A percentile compares a stretch with the other conserved stretches of the same genome.
Evolutionary conservation across 1,140 invertebrate species (phyloP).

Genomic region (Apocrypta bakeri): DNA sequence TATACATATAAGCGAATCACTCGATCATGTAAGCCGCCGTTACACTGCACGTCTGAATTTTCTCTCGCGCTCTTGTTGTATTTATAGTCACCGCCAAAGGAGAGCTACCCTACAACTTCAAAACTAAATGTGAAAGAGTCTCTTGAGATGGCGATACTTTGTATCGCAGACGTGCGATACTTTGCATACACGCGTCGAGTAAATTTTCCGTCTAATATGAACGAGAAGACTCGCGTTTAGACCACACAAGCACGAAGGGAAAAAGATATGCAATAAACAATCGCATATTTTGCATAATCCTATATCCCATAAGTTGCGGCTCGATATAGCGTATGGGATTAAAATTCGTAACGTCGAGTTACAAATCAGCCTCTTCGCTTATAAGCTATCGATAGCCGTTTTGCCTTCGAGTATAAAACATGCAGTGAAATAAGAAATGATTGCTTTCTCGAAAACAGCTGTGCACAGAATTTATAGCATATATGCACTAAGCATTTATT

Average conservation of each 20-base stretch:
- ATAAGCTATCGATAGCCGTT: neutral
- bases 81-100: neutral
- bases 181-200: neutral
- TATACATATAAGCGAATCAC: slow-evolving; percentile 2
- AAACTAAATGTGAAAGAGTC: too few relatives aligned
- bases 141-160: too few relatives aligned
- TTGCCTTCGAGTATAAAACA: neutral
- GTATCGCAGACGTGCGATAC: too few relatives aligned
- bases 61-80: neutral
- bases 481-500: slow-evolving; percentile 31
- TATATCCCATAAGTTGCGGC: neutral
- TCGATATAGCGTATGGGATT: neutral
- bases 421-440: neutral
- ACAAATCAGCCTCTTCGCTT: slow-evolving; percentile 30
- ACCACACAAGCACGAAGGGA: neutral
- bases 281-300: slow-evolving; percentile 39
- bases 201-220: neutral
- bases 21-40: slow-evolving; percentile 8
- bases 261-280: slow-evolving; percentile 33
- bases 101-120: neutral
- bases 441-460: too few relatives aligned
- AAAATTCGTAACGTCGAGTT: slow-evolving; percentile 36
- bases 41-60: neutral
- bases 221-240: neutral
- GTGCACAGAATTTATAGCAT: neutral